These are phyloP conservation scores for Sciaenops ocellatus DNA, from an alignment of 2,797 vertebrate species.

Conservation along the genomic window DNA sequence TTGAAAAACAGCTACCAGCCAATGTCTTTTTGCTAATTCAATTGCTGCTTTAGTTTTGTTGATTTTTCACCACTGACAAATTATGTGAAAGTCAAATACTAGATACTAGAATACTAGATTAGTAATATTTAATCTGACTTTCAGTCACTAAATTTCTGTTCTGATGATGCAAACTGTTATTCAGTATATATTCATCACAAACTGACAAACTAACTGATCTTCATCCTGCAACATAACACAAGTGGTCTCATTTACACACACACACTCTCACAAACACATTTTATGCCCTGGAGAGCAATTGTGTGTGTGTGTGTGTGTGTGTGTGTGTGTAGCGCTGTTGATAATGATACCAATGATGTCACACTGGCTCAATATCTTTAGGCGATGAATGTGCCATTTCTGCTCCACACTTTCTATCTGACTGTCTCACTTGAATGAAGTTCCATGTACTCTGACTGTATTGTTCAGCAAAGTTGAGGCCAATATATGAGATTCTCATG, in stretches of 20 bases:
- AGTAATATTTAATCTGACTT: background rate
- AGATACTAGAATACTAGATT: background rate
- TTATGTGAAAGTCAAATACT: background rate
- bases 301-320: too few relatives aligned
- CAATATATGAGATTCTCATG: background rate
- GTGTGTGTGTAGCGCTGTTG: background rate
- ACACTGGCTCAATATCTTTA: background rate
- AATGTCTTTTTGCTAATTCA: background rate
- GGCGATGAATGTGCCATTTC: background rate
- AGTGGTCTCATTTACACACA: conserved; percentile 1
- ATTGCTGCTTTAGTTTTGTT: background rate
- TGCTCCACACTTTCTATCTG: too few relatives aligned
- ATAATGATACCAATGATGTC: too few relatives aligned
- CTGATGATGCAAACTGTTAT: conserved; percentile 4
- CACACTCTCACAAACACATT: background rate
- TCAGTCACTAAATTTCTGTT: background rate
- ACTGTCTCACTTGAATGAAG: background rate
- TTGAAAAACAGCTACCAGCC: background rate
- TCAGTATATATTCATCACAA: background rate
- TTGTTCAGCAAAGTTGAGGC: background rate
- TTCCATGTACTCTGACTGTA: background rate
- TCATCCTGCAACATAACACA: background rate
- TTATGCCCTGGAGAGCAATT: background rate
- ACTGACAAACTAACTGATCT: background rate
- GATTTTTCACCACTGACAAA: background rate